Percentiles rank a stretch among this genome's conserved stretches.
These are phyloP conservation scores for Melipona bicolor DNA, from an alignment of 2,888 invertebrate species.

Conservation along the genomic window DNA sequence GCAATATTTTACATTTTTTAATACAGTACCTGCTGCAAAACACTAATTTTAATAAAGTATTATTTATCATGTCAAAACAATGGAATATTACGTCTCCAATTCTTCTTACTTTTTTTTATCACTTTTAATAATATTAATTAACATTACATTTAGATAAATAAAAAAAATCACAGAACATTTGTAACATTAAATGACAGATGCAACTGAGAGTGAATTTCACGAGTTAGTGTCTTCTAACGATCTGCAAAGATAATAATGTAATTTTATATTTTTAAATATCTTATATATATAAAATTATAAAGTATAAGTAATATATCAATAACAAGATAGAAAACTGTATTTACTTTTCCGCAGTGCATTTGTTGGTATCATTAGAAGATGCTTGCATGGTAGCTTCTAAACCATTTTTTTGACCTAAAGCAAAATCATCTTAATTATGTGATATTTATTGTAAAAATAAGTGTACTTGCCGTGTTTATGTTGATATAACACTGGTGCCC, in stretches of 20 bases:
- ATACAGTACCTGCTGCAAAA: constrained; percentile 31
- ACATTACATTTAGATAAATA: constrained; percentile 38
- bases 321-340: constrained; percentile 48
- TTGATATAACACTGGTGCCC: constrained; percentile 80
- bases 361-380: constrained; percentile 70
- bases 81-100: constrained; percentile 30
- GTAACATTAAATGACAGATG: constrained; percentile 46
- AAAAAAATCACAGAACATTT: constrained; percentile 62
- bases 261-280: not conserved
- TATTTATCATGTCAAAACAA: constrained; percentile 43
- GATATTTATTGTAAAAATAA: constrained; percentile 1
- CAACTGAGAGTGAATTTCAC: constrained; percentile 59
- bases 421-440: constrained; percentile 5
- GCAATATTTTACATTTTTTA: constrained; percentile 12
- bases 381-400: constrained; percentile 66
- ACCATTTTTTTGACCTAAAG: constrained; percentile 74
- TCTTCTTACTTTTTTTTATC: constrained; percentile 21
- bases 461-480: constrained; percentile 75
- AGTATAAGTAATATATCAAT: constrained; percentile 3
- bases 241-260: constrained; percentile 58
- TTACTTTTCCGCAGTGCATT: constrained; percentile 75
- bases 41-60: constrained; percentile 14
- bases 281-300: not conserved
- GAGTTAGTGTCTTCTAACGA: constrained; percentile 66
- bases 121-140: constrained; percentile 45